Base-by-base conservation (phyloP, 92 coral and sea anemone genomes). In the Bergia sp. region DNA sequence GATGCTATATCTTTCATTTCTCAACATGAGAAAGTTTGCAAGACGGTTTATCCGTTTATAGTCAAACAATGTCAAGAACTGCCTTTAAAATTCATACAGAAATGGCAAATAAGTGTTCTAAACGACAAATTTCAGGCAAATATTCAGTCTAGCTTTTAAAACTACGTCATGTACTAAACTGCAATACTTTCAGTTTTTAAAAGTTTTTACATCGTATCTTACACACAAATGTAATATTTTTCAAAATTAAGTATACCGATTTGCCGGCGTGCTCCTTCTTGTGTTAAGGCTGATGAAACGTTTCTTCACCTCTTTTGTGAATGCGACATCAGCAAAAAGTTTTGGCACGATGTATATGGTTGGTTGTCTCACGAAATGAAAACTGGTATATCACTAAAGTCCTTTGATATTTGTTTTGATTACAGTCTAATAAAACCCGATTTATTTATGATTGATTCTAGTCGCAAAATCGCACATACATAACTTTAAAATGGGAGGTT, bases 281-380 rank as follows among this genome's bases (percentile, higher is more conserved):
- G 11, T 65, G 37, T 65, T 65, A 65, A 20, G 36, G 73, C 29
- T 20, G 73, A 23, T 7, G 29, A 20, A 65, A 65, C 73, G 11
- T 4, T 65, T 65, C 73, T 65, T 20, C 36, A 1, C 36, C 36
- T 65, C 73, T 65, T 16, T 65, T 16, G 29, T 20, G 73, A 65
- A 7, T 65, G 73, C 37, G 73, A 20, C 29, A 65, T 1, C 73
- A 65, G 23, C 2, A 65, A 23, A 20, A 65, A 6, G 23, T 75
- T 75, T 41, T 75, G 23, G 47, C 79, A 75, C 43, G 29, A 38
- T 75, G 79, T 38, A 75, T 37, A 49, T 20, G 47, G 79, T 9
- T 75, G 49, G 79, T 75, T 75, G 49, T 75, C 23, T 75, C 79
- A 75, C 10, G 49, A 75, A 75, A 11, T 39, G 79, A 37, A 40